A percentile compares a stretch with the other conserved stretches of the same genome.
phyloP scores from a whole-genome alignment of 2,113 vertebrate genomes.

The Syrmaticus mikado region DNA sequence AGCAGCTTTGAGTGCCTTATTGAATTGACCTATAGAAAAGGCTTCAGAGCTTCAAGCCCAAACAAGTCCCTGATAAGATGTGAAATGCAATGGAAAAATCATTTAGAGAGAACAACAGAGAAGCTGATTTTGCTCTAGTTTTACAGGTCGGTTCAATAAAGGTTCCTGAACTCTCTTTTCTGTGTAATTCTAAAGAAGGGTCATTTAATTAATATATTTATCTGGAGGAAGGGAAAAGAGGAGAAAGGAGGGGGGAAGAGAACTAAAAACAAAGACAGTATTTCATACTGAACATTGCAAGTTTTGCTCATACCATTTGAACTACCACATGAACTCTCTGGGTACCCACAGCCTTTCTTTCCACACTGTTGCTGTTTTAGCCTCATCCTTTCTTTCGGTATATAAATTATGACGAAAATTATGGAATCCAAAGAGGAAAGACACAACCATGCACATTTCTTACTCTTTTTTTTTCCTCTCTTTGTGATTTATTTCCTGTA shows the following conservation, averaged over 20 bases:
- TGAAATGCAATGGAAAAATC: conserved; percentile 75
- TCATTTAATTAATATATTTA: conserved; percentile 73
- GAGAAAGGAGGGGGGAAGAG: neutral
- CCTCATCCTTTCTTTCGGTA: conserved; percentile 21
- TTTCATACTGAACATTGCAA: neutral
- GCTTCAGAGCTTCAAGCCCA: conserved; percentile 58
- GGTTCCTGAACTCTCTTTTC: conserved; percentile 58
- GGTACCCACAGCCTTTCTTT: neutral
- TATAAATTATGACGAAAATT: conserved; percentile 6
- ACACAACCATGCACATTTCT: neutral
- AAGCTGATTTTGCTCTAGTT: conserved; percentile 68
- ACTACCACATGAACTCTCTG: neutral
- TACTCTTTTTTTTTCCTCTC: neutral
- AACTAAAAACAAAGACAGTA: conserved; percentile 43
- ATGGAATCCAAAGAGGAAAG: conserved; percentile 11
- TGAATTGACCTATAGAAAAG: conserved; percentile 71
- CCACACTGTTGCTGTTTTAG: neutral
- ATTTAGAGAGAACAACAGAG: conserved; percentile 66
- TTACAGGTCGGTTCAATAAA: conserved; percentile 64
- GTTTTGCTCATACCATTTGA: neutral
- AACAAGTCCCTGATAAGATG: conserved; percentile 68
- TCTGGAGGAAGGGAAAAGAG: neutral
- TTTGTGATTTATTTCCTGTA: conserved; percentile 23
- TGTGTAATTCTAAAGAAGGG: conserved; percentile 52
- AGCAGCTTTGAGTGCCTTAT: conserved; percentile 65